A percentile compares a stretch with the other conserved stretches of the same genome.
Evolutionary conservation across 92 coral and sea anemone genomes (phyloP).

Genomic region (Parazoanthus darwini): DNA sequence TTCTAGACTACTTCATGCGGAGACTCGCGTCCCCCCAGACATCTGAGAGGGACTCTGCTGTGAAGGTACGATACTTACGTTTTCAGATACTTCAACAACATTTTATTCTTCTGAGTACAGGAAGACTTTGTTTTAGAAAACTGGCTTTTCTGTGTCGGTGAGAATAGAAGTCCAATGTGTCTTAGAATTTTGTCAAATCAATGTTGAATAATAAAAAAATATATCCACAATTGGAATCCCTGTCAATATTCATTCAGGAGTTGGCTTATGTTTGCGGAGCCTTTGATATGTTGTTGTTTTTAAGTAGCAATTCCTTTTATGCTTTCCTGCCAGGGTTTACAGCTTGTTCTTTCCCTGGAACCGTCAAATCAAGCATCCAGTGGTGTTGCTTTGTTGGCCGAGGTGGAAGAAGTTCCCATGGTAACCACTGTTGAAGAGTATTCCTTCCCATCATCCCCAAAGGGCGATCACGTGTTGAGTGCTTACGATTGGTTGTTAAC

Average conservation of each 20-base stretch:
- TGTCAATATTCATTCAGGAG: too few relatives aligned
- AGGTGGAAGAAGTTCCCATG: slow-evolving; percentile 70
- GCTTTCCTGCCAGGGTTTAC: slow-evolving; percentile 60
- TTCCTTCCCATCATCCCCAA: slow-evolving; percentile 63
- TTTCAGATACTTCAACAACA: too few relatives aligned
- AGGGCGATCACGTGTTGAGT: slow-evolving; percentile 48
- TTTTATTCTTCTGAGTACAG: not conserved
- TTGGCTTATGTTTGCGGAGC: not conserved
- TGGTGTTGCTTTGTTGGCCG: slow-evolving; percentile 61
- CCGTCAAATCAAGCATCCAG: slow-evolving; percentile 47
- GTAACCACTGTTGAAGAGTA: slow-evolving; percentile 79
- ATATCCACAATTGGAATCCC: too few relatives aligned
- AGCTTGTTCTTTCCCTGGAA: slow-evolving; percentile 70
- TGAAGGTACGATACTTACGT: slow-evolving; percentile 56
- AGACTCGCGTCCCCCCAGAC: slow-evolving; percentile 85
- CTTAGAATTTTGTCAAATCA: too few relatives aligned
- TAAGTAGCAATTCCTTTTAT: not conserved
- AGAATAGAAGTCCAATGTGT: too few relatives aligned
- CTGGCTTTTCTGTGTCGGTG: not conserved
- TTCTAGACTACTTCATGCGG: slow-evolving; percentile 92
- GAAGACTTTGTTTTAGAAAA: too few relatives aligned
- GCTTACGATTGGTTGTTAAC: slow-evolving; percentile 82
- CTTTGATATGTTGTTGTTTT: not conserved
- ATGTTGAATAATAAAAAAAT: too few relatives aligned
- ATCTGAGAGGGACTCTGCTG: slow-evolving; percentile 88